Conservation (phyloP, 2,888 invertebrate species). For the Entomobrya proxima region DNA sequence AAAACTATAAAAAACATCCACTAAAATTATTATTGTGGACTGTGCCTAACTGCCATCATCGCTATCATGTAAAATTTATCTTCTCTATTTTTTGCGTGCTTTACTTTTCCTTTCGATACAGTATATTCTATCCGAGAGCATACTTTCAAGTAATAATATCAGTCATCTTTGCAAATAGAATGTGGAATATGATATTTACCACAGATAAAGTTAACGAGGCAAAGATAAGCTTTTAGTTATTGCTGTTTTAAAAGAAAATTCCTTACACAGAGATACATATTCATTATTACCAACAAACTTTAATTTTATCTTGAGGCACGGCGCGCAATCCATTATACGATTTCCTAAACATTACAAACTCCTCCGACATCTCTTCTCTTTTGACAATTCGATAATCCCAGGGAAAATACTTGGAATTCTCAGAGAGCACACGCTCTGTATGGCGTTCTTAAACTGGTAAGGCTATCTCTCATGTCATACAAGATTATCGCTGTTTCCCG, state of each 20-base stretch:
- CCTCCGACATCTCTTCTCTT: not conserved
- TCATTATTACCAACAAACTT: not conserved
- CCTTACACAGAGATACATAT: not conserved
- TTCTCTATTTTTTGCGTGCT: not conserved
- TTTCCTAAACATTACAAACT: not conserved
- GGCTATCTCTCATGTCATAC: not conserved
- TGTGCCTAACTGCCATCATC: not conserved
- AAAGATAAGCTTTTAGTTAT: conserved; percentile 31
- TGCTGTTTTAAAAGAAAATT: not conserved
- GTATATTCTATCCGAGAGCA: not conserved
- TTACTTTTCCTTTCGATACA: not conserved
- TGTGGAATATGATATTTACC: not conserved
- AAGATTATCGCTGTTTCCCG: conserved; percentile 10
- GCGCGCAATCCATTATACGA: too few relatives aligned
- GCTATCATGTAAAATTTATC: not conserved
- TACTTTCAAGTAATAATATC: conserved; percentile 11
- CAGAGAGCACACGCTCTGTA: not conserved
- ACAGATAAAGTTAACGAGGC: conserved; percentile 29
- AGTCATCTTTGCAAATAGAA: not conserved
- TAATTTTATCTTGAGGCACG: too few relatives aligned
- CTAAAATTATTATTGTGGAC: conserved; percentile 3
- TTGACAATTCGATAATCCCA: conserved; percentile 29
- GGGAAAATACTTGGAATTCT: conserved; percentile 3
- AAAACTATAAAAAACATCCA: not conserved
- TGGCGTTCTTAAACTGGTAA: not conserved